Evolutionary conservation across 2,888 invertebrate genomes (phyloP), one percentile per base, ranked within the genome.

Genomic region (Eristalis pertinax): DNA sequence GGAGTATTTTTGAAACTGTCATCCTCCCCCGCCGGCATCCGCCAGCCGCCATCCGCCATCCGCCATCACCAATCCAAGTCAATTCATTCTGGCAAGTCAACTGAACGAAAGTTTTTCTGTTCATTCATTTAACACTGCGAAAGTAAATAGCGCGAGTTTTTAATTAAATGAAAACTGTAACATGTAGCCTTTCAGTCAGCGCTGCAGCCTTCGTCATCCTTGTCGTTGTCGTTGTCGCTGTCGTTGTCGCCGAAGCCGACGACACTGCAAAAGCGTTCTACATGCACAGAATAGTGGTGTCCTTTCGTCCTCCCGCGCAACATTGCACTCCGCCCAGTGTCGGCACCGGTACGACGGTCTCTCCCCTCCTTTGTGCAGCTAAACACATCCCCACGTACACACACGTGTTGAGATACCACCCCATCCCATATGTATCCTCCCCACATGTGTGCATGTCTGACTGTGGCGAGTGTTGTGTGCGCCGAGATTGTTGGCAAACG

Each of bases 81-180:
- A 87, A 87, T 87, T 78, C 79, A 80, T 79, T 87, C 68, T 65
- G 50, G 68, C 68, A 79, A 83, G 83, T 86, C 68, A 79, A 83
- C 83, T 83, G 78, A 67, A 83, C 79, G 84, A 83, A 87, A 87
- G 67, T 80, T 83, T 80, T 80, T 41, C 70, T 79, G 68, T 87
- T 84, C 84, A 84, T 80, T 84, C 87, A 84, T 63, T 84, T 76
- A 84, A 80, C 79, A 84, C 84, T 79, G 70, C 79, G 84, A 87
- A 84, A 87, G 87, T 84, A 84, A 87, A 84, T 80, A 87, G 79
- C 84, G 79, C 79, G 84, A 87, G 79, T 87, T 87, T 87, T 87
- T 87, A 87, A 87, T 87, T 87, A 87, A 87, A 87, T 87, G 87
- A 80, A 87, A 87, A 80, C 84, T 75, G 73, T 79, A 68, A 76